These are phyloP conservation scores for Anoplophora glabripennis DNA, from an alignment of 1,140 invertebrate genomes.

Conservation along the genomic window DNA sequence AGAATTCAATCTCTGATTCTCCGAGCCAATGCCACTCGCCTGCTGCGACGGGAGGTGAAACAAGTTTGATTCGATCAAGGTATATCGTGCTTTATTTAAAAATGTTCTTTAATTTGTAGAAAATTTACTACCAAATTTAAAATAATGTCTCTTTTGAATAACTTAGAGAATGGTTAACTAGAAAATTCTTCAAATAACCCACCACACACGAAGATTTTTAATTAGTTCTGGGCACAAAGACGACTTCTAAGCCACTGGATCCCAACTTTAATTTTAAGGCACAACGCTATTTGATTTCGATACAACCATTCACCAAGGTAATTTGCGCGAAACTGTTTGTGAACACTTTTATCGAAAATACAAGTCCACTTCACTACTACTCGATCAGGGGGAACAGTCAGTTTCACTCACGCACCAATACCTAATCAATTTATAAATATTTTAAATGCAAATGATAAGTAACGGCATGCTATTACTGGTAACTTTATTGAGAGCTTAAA, in stretches of 20 bases:
- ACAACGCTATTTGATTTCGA: background rate
- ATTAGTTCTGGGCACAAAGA: background rate
- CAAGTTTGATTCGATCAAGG: slow-evolving; percentile 30
- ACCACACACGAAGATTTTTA: slow-evolving; percentile 14
- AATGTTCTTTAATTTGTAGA: background rate
- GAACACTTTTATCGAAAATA: slow-evolving; percentile 26
- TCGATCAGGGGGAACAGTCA: slow-evolving; percentile 24
- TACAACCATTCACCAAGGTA: slow-evolving; percentile 2
- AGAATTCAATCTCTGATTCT: background rate
- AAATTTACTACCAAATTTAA: too few species aligned
- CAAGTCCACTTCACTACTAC: slow-evolving; percentile 5
- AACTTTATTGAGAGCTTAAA: too few species aligned
- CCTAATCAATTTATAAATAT: background rate
- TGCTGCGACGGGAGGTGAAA: slow-evolving; percentile 33
- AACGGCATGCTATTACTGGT: too few species aligned
- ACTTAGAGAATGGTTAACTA: background rate
- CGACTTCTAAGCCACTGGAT: background rate
- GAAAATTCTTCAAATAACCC: background rate
- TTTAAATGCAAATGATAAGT: too few species aligned
- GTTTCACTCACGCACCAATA: slow-evolving; percentile 26
- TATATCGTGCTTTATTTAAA: background rate
- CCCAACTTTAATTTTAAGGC: background rate
- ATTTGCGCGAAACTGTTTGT: slow-evolving; percentile 24
- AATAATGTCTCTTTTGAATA: too few species aligned
- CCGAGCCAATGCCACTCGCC: slow-evolving; percentile 16